Conservation (phyloP, 2,888 invertebrate genomes). For the Charanyca ferruginea region DNA sequence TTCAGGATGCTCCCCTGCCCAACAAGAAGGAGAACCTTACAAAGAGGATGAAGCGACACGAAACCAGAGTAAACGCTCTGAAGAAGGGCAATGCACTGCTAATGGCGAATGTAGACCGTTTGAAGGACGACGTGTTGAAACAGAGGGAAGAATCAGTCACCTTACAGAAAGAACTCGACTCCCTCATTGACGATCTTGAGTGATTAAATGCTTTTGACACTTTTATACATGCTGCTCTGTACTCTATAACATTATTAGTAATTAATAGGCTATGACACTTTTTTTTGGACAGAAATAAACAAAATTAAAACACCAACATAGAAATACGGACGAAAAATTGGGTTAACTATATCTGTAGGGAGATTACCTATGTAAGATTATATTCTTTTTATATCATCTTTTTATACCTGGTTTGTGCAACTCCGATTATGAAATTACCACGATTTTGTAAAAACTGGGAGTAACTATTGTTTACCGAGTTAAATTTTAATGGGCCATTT, state of each 20-base stretch:
- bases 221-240: constrained; percentile 4
- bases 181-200: constrained; percentile 96
- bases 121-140: constrained; percentile 96
- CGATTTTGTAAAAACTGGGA: not conserved
- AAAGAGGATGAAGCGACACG: constrained; percentile 94
- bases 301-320: not conserved
- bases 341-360: not conserved
- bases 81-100: constrained; percentile 97
- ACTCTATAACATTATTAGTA: constrained; percentile 25
- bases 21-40: constrained; percentile 93
- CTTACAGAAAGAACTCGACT: constrained; percentile 96
- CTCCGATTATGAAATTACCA: not conserved
- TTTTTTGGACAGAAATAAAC: constrained; percentile 5
- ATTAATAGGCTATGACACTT: constrained; percentile 14
- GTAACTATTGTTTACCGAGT: not conserved
- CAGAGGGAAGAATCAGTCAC: constrained; percentile 95
- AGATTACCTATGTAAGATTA: not conserved
- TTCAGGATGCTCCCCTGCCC: constrained; percentile 92
- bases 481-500: constrained; percentile 1
- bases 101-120: constrained; percentile 96
- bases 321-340: not conserved
- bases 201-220: constrained; percentile 75
- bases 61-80: constrained; percentile 94
- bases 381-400: too few species aligned
- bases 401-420: not conserved